phyloP scores from a whole-genome alignment of 2,113 vertebrate species.

The Donacobius atricapilla region DNA sequence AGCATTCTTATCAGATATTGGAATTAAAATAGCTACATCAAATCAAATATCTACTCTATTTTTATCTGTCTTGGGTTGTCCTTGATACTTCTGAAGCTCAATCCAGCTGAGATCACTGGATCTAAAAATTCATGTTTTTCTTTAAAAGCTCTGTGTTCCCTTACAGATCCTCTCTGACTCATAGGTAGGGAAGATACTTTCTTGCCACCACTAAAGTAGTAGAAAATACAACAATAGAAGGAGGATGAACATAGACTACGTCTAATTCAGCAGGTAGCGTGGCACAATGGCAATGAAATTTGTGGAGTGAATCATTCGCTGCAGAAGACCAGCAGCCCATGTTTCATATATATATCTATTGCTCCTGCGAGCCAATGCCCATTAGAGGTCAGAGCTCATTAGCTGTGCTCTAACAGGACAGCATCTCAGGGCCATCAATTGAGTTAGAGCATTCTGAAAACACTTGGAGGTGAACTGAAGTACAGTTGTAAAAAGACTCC shows the following conservation, averaged over 20 bases:
- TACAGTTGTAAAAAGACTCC: background rate
- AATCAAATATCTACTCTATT: background rate
- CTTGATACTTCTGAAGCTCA: background rate
- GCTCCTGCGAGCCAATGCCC: background rate
- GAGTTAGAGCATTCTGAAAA: background rate
- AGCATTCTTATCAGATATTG: background rate
- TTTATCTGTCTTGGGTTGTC: background rate
- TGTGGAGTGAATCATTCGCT: rapidly evolving
- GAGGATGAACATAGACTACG: background rate
- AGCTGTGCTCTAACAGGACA: background rate
- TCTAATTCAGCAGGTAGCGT: background rate
- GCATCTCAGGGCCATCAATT: background rate
- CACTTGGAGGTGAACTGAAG: background rate
- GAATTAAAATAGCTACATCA: background rate
- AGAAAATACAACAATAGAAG: background rate
- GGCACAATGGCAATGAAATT: background rate
- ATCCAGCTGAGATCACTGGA: background rate
- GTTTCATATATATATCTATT: background rate
- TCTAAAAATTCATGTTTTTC: background rate
- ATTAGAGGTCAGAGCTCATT: background rate
- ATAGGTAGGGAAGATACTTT: background rate
- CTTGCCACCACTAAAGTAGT: background rate
- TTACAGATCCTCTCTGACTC: background rate
- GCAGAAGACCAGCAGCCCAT: background rate
- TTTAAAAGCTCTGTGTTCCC: background rate